Percentiles rank a stretch among this genome's conserved stretches.
Evolutionary conservation across 2,888 invertebrate genomes (phyloP).

Genomic region (Terebella lapidaria): DNA sequence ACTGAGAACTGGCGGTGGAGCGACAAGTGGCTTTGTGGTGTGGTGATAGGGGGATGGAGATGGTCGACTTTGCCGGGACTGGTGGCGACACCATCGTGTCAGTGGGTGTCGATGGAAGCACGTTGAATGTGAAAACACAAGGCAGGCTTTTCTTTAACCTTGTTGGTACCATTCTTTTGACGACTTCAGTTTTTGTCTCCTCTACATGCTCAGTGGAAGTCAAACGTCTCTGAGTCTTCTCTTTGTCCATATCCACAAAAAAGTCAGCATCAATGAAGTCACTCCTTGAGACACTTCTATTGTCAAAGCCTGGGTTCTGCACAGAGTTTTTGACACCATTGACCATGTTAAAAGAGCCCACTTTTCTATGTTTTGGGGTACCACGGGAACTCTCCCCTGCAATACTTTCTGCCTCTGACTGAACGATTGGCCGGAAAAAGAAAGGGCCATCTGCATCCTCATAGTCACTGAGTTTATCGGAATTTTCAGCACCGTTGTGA

Average conservation of each 20-base stretch:
- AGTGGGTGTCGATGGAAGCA: not conserved
- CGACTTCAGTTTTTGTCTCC: not conserved
- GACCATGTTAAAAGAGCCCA: too few species aligned
- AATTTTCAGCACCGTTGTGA: not conserved
- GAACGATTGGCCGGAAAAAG: not conserved
- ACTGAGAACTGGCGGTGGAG: not conserved
- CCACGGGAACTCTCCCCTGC: not conserved
- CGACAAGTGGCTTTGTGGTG: too few species aligned
- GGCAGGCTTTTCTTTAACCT: not conserved
- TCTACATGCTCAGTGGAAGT: conserved; percentile 3
- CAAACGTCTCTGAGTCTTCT: not conserved
- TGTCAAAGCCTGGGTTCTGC: conserved; percentile 9
- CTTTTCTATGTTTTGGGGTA: not conserved
- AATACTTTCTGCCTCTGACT: not conserved
- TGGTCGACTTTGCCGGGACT: not conserved
- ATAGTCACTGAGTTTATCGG: not conserved
- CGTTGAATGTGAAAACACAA: conserved; percentile 9
- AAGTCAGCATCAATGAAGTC: conserved; percentile 1
- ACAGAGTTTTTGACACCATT: too few species aligned
- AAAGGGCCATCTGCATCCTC: not conserved
- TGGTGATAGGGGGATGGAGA: not conserved
- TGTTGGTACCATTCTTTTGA: not conserved
- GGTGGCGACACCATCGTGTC: not conserved
- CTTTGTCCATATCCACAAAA: not conserved
- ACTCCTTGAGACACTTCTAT: conserved; percentile 6